phyloP scores from a whole-genome alignment of 2,888 invertebrate species.

The Leptarthrus brevirostris region DNA sequence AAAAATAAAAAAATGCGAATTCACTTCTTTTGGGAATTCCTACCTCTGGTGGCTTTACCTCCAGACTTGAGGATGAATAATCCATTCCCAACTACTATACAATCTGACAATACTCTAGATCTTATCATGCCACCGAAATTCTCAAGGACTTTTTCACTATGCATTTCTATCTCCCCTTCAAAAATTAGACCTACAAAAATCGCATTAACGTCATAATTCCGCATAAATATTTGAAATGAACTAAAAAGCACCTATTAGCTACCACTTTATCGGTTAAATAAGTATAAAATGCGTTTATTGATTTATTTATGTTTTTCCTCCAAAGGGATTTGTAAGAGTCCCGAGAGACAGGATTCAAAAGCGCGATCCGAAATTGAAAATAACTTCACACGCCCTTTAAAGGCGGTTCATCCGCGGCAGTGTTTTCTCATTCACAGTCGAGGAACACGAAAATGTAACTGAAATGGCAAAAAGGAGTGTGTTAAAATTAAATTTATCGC shows the following conservation, averaged over 20 bases:
- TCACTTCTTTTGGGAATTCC: conserved; percentile 39
- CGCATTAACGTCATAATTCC: conserved; percentile 8
- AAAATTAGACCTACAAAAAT: not conserved
- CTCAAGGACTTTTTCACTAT: no score
- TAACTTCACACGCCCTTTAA: conserved; percentile 44
- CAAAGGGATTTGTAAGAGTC: conserved; percentile 42
- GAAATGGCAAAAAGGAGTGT: conserved; percentile 36
- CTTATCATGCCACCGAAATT: no score
- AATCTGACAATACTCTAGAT: no score
- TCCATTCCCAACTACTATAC: conserved; percentile 16
- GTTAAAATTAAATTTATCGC: conserved; percentile 48
- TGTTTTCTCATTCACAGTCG: conserved; percentile 3
- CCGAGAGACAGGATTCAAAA: conserved; percentile 36
- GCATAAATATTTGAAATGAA: conserved; percentile 5
- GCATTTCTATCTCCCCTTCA: no score
- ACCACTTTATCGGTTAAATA: conserved; percentile 20
- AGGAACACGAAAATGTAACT: conserved; percentile 7
- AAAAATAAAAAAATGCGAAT: no score
- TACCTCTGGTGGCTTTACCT: not conserved
- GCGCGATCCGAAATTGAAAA: conserved; percentile 39
- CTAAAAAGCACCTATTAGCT: conserved; percentile 5
- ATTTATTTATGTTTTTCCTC: conserved; percentile 42
- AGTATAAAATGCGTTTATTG: conserved; percentile 24
- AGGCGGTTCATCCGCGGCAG: not conserved
- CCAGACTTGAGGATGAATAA: not conserved